Evolutionary conservation across 1,140 invertebrate genomes (phyloP).

Genomic region (Bombus fervidus): DNA sequence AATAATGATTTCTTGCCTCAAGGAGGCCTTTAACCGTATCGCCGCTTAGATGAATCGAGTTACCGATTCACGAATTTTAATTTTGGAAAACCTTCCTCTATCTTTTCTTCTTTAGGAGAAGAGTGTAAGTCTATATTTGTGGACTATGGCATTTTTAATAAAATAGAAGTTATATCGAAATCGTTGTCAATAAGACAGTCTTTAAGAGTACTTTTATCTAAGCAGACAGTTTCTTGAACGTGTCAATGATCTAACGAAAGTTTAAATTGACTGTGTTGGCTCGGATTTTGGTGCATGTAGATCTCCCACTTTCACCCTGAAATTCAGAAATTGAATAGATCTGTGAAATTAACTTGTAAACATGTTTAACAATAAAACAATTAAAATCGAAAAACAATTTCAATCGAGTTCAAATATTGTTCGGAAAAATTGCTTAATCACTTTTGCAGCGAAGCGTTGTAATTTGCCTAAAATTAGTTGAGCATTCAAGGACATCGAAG

Average conservation of each 20-base stretch:
- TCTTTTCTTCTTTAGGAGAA: neutral
- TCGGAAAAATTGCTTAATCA: neutral
- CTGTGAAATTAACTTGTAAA: neutral
- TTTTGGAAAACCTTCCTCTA: neutral
- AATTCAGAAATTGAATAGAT: neutral
- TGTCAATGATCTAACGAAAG: neutral
- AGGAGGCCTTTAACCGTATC: neutral
- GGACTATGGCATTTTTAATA: neutral
- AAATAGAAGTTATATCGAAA: neutral
- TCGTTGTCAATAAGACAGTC: neutral
- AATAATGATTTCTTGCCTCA: constrained; percentile 11
- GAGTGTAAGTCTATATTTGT: too few relatives aligned
- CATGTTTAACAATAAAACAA: neutral
- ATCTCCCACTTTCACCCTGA: constrained; percentile 5
- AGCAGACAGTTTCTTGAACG: neutral
- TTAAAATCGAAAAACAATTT: neutral
- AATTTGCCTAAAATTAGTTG: neutral
- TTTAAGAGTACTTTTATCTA: neutral
- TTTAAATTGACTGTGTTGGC: neutral
- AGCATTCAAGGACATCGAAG: neutral
- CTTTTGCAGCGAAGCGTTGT: neutral
- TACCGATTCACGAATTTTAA: neutral
- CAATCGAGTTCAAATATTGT: neutral
- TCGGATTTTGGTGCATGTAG: neutral
- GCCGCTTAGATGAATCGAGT: neutral